Conservation (phyloP, 2,888 invertebrate species). For the Lasioglossum lativentre region DNA sequence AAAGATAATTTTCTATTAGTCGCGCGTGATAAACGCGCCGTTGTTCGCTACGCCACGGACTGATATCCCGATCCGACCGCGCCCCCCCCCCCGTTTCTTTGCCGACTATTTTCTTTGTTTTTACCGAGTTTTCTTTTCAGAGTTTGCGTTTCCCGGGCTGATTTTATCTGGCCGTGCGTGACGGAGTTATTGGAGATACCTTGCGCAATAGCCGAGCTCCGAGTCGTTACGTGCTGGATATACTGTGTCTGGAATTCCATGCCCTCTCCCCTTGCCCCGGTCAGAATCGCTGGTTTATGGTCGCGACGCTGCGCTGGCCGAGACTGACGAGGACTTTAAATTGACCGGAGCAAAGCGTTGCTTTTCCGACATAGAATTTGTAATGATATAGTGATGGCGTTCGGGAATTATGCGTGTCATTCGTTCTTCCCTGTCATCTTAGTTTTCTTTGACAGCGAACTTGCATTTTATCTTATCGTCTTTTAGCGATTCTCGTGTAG, state of each 20-base stretch:
- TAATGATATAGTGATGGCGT: neutral
- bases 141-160: constrained; percentile 37
- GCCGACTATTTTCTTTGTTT: too few species aligned
- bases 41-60: constrained; percentile 51
- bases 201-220: constrained; percentile 26
- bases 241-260: constrained; percentile 12
- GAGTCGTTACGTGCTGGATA: constrained; percentile 23
- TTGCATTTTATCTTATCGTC: neutral
- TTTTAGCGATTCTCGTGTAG: neutral
- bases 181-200: constrained; percentile 43
- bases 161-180: constrained; percentile 56
- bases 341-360: constrained; percentile 4
- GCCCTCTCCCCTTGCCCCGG: neutral
- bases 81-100: neutral
- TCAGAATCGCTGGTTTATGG: constrained; percentile 21
- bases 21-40: constrained; percentile 72
- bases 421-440: neutral
- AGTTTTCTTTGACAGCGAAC: neutral
- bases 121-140: constrained; percentile 1
- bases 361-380: neutral
- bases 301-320: constrained; percentile 1
- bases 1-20: constrained; percentile 75
- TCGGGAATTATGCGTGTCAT: neutral
- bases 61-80: constrained; percentile 40
- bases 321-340: neutral